phyloP scores from a whole-genome alignment of 2,888 invertebrate genomes.

The Chymomyza amoena region DNA sequence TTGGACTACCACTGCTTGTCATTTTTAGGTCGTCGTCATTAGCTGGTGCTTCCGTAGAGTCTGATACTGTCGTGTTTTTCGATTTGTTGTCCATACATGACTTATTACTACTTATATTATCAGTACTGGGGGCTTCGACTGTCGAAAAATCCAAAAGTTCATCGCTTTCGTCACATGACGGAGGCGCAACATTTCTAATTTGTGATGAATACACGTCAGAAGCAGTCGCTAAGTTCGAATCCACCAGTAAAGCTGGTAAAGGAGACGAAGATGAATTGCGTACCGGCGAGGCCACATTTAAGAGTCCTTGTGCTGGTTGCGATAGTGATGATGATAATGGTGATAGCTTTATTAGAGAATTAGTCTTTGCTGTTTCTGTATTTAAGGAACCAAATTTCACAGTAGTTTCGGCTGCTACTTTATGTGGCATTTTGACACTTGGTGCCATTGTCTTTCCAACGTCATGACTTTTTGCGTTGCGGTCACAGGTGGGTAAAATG shows the following conservation, averaged over 20 bases:
- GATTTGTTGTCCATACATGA: constrained; percentile 34
- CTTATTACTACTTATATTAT: constrained; percentile 75
- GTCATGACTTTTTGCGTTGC: constrained; percentile 3
- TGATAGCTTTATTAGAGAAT: constrained; percentile 54
- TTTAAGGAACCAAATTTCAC: constrained; percentile 69
- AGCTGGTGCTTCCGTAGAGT: constrained; percentile 26
- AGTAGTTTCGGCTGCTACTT: constrained; percentile 46
- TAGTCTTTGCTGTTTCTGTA: constrained; percentile 73
- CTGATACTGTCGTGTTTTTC: constrained; percentile 13
- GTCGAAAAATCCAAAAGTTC: constrained; percentile 20
- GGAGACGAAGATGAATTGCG: constrained; percentile 32
- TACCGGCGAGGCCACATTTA: not conserved
- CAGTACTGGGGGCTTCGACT: constrained; percentile 66
- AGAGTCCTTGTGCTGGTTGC: constrained; percentile 34
- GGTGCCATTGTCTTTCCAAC: constrained; percentile 23
- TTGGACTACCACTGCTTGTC: not conserved
- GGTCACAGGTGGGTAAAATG: not conserved
- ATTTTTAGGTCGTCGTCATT: not conserved
- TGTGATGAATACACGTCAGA: constrained; percentile 4
- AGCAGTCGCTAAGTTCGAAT: constrained; percentile 18
- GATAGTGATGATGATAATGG: constrained; percentile 52
- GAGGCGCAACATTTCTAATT: not conserved
- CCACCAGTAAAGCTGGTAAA: constrained; percentile 37
- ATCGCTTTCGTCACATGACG: constrained; percentile 11
- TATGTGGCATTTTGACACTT: constrained; percentile 24